Base-by-base conservation (phyloP, 1,140 invertebrate species). In the Hylaeus volcanicus region DNA sequence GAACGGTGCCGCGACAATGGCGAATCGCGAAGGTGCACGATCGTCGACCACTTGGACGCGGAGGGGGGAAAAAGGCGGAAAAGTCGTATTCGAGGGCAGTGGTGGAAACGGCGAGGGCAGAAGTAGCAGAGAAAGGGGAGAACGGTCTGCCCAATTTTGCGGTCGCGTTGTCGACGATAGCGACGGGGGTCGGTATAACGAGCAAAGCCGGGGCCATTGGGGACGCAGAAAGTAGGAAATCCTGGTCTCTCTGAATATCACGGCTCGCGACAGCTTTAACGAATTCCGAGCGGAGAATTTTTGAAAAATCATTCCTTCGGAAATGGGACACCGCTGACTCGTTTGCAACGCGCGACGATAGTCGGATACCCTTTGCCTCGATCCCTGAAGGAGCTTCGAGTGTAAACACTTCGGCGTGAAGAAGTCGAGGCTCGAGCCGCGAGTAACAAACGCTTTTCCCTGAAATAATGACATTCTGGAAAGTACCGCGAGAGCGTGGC, bases 131-230 rank as follows among this genome's bases (percentile, higher is more conserved):
- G 39, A n/a, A 37, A 6, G 63, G 63, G 41, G 39, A 70, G 45
- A 79, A 74, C 61, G 58, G 39, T 14, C 9, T 48, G 79, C 60
- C 83, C 83, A 80, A 79, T 86, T 76, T 84, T 77, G 77, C 78
- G 53, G 43, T 68, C 3, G 15, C 26, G 56, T 68, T 58, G 48
- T 55, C 71, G 61, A 72, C 73, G 68, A 85, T 84, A 68, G 68
- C 68, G 56, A 11, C 14, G 5, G 12, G 37, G 39, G 11, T 55
- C 5, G 6, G 9, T 12, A 11, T 58, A 66, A 74, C 61, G 77
- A 66, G 51, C 60, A 65, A 45, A 74, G 53, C 39, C 51, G 26
- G 48, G 3, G 61, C 26, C 26, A 0, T 26, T 26, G 41, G 60
- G 43, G 69, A 76, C 60, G 58, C 56, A 70, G 68, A 79, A 83